Percentiles rank a stretch among this genome's conserved stretches.
These are phyloP conservation scores for Nasonia oneida DNA, from an alignment of 2,888 invertebrate species.

Conservation along the genomic window DNA sequence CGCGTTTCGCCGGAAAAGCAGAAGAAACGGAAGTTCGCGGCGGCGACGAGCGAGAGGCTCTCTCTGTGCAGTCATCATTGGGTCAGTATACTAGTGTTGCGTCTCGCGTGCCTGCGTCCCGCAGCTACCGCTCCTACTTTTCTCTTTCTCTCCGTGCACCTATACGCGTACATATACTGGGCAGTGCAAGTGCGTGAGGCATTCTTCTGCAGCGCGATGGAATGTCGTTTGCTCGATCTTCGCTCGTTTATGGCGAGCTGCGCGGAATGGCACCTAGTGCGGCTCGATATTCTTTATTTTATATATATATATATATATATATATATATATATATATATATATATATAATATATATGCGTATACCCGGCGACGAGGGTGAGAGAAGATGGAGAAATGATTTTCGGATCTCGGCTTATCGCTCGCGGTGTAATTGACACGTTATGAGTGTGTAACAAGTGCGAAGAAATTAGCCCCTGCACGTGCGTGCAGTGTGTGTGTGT, in stretches of 20 bases:
- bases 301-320: too few relatives aligned
- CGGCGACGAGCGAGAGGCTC: neutral
- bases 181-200: neutral
- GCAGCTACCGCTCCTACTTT: neutral
- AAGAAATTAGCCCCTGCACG: neutral
- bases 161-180: neutral
- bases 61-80: slow-evolving; percentile 69
- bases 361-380: too few relatives aligned
- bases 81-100: slow-evolving; percentile 71
- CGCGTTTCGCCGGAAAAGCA: neutral
- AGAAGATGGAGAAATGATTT: too few relatives aligned
- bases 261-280: neutral
- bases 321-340: too few relatives aligned
- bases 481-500: neutral
- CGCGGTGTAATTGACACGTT: neutral
- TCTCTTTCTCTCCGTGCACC: neutral
- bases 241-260: neutral
- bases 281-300: neutral
- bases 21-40: slow-evolving; percentile 12
- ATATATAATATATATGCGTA: too few relatives aligned
- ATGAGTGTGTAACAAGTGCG: neutral
- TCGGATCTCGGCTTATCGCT: too few relatives aligned
- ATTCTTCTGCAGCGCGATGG: slow-evolving; percentile 32
- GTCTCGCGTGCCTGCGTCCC: neutral
- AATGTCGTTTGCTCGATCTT: slow-evolving; percentile 34